phyloP scores from a whole-genome alignment of 2,888 invertebrate species.

The Branchellion lobata region DNA sequence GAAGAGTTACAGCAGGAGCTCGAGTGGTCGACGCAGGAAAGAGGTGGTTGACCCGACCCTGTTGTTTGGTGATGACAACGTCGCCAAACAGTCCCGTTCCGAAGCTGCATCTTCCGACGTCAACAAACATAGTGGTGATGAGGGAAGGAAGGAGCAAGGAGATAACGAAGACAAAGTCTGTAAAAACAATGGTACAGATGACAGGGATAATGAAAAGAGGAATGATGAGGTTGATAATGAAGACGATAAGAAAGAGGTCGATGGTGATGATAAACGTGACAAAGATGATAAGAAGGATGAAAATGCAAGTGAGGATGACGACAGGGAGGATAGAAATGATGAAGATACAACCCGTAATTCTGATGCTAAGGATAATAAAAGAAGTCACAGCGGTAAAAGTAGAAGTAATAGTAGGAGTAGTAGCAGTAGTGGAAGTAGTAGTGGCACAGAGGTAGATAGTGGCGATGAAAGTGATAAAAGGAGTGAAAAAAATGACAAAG shows the following conservation, averaged over 20 bases:
- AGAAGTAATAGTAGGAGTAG: not conserved
- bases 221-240: not conserved
- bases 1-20: not conserved
- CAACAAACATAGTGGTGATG: not conserved
- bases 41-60: not conserved
- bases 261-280: not conserved
- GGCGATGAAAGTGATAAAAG: not conserved
- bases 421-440: not conserved
- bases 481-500: not conserved
- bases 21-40: slow-evolving; percentile 4
- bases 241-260: not conserved
- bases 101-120: not conserved
- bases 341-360: not conserved
- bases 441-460: not conserved
- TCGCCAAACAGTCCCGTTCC: not conserved
- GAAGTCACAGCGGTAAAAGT: not conserved
- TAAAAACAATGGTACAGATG: not conserved
- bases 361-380: not conserved
- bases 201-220: not conserved
- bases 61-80: not conserved
- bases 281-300: not conserved
- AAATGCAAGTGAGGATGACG: not conserved
- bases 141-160: not conserved
- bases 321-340: not conserved
- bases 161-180: not conserved